Evolutionary conservation across 2,113 vertebrate species (phyloP), one percentile per base, ranked within the genome.

Genomic region (Dasypus novemcinctus): DNA sequence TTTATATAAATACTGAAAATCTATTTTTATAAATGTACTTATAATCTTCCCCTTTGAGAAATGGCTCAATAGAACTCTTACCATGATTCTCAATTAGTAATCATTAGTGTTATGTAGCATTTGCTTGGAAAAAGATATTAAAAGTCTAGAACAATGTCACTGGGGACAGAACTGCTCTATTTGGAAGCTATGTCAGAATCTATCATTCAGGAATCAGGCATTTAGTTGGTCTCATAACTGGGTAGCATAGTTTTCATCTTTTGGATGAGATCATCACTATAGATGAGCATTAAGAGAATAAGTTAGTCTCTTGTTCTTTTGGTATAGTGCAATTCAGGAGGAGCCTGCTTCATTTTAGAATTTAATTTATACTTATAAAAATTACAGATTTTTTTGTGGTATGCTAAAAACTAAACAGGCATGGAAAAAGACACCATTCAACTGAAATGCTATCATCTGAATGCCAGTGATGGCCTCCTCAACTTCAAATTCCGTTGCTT

Each of bases 11-110:
- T 4, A 75, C 31, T 71, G 23, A 54, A 84, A 68, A 82, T 54
- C 80, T 57, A 59, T 49, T 96, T 89, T 90, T 90, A 83, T 95
- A 90, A 91, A 79, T 87, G 57, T 59, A 49, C n/a, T 87, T 85
- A 84, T 90, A 95, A 84, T 69, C 63, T 43, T 83, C 87, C 75
- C 41, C 69, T 82, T 80, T 95, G 93, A 93, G 80, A 87, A 52
- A 72, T 78, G 49, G n/a, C 57, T 96, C 93, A 68, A 29, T 86
- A 93, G 90, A 72, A 11, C 63, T 86, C 54, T 81, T 43, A 76
- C 36, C 91, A 43, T 76, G 89, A 81, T 85, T 91, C 66, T 41
- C 87, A 91, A 59, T 81, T 81, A 76, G 49, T 71, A 46, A 95
- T 76, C 36, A 57, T 75, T 96, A 86, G 29, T 41, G 49, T 86